Conservation (phyloP, 2,797 vertebrate genomes). For the Schizopygopsis pylzovi region DNA sequence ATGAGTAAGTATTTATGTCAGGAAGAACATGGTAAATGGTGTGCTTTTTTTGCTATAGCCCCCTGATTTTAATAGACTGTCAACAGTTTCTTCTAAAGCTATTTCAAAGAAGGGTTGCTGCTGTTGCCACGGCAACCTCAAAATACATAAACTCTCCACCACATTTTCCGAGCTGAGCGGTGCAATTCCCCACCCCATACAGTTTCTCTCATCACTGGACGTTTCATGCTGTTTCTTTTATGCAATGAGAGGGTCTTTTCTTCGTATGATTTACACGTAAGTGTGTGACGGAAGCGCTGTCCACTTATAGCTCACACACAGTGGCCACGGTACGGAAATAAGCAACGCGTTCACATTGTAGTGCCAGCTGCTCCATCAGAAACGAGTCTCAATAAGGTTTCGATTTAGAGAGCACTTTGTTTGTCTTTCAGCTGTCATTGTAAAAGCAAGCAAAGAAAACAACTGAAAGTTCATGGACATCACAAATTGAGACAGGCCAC, state of each 20-base stretch:
- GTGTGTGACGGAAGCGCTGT: constrained; percentile 1
- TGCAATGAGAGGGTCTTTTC: constrained; percentile 29
- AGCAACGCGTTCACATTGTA: neutral
- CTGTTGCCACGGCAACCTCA: constrained; percentile 64
- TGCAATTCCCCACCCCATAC: constrained; percentile 42
- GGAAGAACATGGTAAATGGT: constrained; percentile 40
- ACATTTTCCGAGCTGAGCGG: constrained; percentile 53
- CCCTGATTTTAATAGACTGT: constrained; percentile 58
- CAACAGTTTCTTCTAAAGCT: constrained; percentile 55
- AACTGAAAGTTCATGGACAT: neutral
- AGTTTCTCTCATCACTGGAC: constrained; percentile 39
- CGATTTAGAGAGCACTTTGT: neutral
- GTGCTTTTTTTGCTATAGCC: constrained; percentile 40
- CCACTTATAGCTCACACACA: constrained; percentile 35
- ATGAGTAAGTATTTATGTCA: neutral
- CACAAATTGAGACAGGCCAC: neutral
- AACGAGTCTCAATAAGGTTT: neutral
- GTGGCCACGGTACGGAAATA: neutral
- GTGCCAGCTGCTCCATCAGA: constrained; percentile 5
- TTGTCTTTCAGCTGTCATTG: neutral
- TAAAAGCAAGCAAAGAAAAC: constrained; percentile 1
- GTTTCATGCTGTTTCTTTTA: constrained; percentile 40
- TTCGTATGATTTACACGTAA: too few relatives aligned
- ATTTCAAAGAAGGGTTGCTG: constrained; percentile 60
- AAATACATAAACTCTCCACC: constrained; percentile 62